Conservation (phyloP, 2,797 vertebrate species). For the Cynopterus sphinx region DNA sequence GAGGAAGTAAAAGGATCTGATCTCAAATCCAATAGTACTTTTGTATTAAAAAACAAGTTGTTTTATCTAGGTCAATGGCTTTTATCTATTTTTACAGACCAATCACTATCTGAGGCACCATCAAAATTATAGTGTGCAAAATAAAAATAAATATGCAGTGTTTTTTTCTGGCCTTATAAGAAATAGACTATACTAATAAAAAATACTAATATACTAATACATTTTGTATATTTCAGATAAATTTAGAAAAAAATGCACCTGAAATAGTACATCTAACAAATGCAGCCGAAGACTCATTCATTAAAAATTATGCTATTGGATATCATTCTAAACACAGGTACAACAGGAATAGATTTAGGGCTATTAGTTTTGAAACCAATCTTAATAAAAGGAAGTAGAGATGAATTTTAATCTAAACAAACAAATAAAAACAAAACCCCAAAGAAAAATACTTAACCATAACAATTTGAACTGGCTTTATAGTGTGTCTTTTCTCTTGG, state of each 20-base stretch:
- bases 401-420: constrained; percentile 27
- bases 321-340: background rate
- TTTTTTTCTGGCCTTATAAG: background rate
- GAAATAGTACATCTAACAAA: background rate
- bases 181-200: background rate
- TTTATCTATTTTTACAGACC: constrained; percentile 15
- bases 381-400: background rate
- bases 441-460: background rate
- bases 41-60: background rate
- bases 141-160: constrained; percentile 4
- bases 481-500: background rate
- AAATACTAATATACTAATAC: background rate
- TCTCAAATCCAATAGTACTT: background rate
- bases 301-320: background rate
- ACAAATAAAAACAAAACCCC: background rate
- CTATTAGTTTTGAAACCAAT: background rate
- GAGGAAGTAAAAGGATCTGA: background rate
- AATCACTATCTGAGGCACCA: background rate
- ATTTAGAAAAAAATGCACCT: background rate
- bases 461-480: background rate
- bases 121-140: constrained; percentile 20
- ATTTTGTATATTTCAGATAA: background rate
- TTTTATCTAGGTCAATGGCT: constrained; percentile 32
- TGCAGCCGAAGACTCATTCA: background rate
- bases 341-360: background rate